phyloP scores from a whole-genome alignment of 2,797 vertebrate genomes.

The Poecile montanus region DNA sequence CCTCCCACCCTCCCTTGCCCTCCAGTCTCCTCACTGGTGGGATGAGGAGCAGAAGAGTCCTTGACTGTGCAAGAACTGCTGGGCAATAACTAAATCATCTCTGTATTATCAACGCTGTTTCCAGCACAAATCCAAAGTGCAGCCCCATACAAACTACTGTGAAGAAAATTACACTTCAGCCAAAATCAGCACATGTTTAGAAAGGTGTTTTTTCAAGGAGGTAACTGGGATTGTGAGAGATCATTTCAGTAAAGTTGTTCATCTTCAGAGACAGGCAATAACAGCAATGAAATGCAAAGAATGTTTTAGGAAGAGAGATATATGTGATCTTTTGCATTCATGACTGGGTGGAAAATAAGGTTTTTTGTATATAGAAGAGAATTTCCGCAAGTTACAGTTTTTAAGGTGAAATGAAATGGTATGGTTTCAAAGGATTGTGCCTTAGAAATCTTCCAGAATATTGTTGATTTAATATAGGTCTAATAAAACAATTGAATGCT shows the following conservation, averaged over 20 bases:
- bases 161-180: background rate
- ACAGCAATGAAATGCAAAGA: background rate
- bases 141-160: background rate
- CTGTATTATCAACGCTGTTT: rapidly evolving
- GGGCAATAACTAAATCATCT: background rate
- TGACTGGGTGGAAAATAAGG: background rate
- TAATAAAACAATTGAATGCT: background rate
- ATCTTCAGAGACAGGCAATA: background rate
- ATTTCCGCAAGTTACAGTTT: background rate
- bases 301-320: background rate
- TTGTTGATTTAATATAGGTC: background rate
- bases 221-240: background rate
- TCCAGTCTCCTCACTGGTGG: background rate
- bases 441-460: background rate
- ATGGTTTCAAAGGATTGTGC: background rate
- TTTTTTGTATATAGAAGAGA: background rate
- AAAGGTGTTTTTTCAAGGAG: background rate
- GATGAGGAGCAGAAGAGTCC: no score
- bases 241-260: background rate
- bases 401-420: background rate
- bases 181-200: background rate
- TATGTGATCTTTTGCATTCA: background rate
- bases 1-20: background rate
- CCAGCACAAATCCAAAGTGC: background rate
- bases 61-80: background rate